Evolutionary conservation across 2,797 vertebrate genomes (phyloP), one percentile per base, ranked within the genome.

Genomic region (Spondyliosoma cantharus): DNA sequence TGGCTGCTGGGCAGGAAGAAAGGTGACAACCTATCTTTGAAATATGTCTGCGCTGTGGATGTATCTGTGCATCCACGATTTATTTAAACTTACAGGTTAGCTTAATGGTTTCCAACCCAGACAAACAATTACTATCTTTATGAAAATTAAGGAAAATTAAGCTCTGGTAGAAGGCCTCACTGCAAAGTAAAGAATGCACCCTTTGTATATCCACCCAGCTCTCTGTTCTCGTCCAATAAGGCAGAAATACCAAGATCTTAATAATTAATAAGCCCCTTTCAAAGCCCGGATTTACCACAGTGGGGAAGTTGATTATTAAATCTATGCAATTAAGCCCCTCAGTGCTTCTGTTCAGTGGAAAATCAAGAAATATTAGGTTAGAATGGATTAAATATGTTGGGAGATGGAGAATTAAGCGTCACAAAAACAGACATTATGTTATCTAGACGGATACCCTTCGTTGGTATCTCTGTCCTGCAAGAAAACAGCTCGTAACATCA

Each of bases 201-300:
- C 46, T 78, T 69, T 70, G 24, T 64, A 56, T 29, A 71, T 63
- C 32, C 37, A 27, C 16, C 8, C n/a, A 15, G 32, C 71, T 46
- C 7, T 20, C 12, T 24, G 37, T 20, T 50, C 29, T 22, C 29
- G 50, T 37, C 56, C 73, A 63, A 75, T 27, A 43, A 42, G 42
- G 5, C 52, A 60, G 75, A 83, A 71, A 83, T 25, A 56, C 29
- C 62, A 60, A 46, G 24, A 54, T 71, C 71, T 71, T 1, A 80
- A 69, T 78, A 19, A 72, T 78, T 70, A 54, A 77, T 66, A 24
- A 78, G 65, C 12, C 7, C 29, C 19, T 53, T 75, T 69, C 14
- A 74, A 58, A 68, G 72, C 20, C 57, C 32, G 24, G 25, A 32
- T 71, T 78, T 22, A 79, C 73, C 71, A 57, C 58, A 77, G 49